A percentile compares a stretch with the other conserved stretches of the same genome.
These are phyloP conservation scores for Protobothrops mucrosquamatus DNA, from an alignment of 2,113 vertebrate species.

Conservation along the genomic window DNA sequence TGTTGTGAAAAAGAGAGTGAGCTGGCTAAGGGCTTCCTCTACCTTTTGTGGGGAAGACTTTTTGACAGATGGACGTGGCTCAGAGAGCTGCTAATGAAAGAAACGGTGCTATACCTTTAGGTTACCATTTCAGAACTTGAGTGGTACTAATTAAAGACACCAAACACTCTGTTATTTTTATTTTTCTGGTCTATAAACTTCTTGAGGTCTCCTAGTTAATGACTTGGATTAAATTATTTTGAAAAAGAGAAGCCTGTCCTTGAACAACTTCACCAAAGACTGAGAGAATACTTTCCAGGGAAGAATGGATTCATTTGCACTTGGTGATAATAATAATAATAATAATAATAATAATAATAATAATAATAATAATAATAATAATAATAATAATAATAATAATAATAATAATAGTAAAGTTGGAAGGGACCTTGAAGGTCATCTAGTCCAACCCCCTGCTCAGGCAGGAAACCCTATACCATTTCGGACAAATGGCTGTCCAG, in stretches of 20 bases:
- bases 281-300: slow-evolving; percentile 40
- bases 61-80: slow-evolving; percentile 43
- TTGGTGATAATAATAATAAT: too few relatives aligned
- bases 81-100: slow-evolving; percentile 48
- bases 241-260: slow-evolving; percentile 57
- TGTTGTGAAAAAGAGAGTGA: not conserved
- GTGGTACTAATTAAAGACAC: slow-evolving; percentile 60
- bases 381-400: too few relatives aligned
- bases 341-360: too few relatives aligned
- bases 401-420: too few relatives aligned
- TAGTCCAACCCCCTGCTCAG: too few relatives aligned
- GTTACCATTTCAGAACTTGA: slow-evolving; percentile 58
- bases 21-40: not conserved
- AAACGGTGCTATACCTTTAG: slow-evolving; percentile 45
- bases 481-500: too few relatives aligned
- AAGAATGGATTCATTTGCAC: not conserved
- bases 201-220: slow-evolving; percentile 64
- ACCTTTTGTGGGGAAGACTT: not conserved
- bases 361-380: too few relatives aligned
- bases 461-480: too few relatives aligned
- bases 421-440: too few relatives aligned
- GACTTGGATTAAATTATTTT: slow-evolving; percentile 64
- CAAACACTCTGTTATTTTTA: slow-evolving; percentile 59
- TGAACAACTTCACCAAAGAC: slow-evolving; percentile 49
- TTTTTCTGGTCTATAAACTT: slow-evolving; percentile 67